Conservation (phyloP, 1,140 invertebrate species). For the Pseudomyrmex gracilis region DNA sequence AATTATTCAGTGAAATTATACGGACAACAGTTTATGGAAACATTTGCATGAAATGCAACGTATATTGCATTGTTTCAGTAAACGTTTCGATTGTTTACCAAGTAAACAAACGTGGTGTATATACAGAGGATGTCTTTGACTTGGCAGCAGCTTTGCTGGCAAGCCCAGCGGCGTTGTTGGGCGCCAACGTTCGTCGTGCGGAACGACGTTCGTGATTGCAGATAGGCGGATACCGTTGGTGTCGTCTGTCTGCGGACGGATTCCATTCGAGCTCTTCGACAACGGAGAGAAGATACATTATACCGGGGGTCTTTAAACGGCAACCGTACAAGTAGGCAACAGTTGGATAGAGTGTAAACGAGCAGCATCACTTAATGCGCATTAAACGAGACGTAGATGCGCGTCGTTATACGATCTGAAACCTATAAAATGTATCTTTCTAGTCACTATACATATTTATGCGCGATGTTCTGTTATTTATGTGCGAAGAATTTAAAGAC, state of each 20-base stretch:
- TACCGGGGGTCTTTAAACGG: constrained; percentile 33
- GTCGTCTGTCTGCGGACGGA: constrained; percentile 36
- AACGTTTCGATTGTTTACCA: constrained; percentile 2
- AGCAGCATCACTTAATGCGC: constrained; percentile 19
- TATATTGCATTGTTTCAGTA: neutral
- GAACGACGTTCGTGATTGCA: constrained; percentile 31
- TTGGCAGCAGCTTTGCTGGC: neutral
- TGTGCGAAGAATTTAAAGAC: neutral
- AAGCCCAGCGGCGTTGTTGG: constrained; percentile 14
- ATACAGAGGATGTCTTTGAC: neutral
- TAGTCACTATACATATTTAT: constrained; percentile 13
- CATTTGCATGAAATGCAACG: neutral
- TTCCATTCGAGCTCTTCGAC: constrained; percentile 35
- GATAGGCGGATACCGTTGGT: constrained; percentile 47
- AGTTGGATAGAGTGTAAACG: constrained; percentile 25
- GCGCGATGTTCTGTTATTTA: neutral
- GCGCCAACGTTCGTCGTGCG: constrained; percentile 14
- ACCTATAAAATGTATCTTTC: neutral
- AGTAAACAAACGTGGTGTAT: neutral
- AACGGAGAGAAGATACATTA: constrained; percentile 47
- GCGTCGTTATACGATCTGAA: constrained; percentile 21
- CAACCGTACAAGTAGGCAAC: constrained; percentile 25
- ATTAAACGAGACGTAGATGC: constrained; percentile 14
- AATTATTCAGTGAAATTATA: neutral
- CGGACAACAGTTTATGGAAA: neutral